phyloP scores from a whole-genome alignment of 2,888 invertebrate species.

The Hirudinaria manillensis region DNA sequence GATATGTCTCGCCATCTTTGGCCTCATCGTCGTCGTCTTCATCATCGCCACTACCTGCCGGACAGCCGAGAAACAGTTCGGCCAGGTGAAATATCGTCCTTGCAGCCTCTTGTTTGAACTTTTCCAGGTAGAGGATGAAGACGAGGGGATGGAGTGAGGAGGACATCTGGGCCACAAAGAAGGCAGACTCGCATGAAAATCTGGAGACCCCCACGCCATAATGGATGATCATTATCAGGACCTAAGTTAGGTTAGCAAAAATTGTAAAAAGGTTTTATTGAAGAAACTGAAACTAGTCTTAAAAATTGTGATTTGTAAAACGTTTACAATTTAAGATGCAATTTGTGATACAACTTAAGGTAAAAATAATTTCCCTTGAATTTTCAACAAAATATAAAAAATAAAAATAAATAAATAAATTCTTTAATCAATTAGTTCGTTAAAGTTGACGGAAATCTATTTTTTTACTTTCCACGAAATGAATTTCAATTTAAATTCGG shows the following conservation, averaged over 20 bases:
- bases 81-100: not conserved
- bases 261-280: too few species aligned
- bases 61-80: constrained; percentile 11
- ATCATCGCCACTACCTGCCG: constrained; percentile 14
- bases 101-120: constrained; percentile 6
- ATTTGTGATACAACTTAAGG: too few species aligned
- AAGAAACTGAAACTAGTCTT: too few species aligned
- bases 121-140: constrained; percentile 18
- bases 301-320: too few species aligned
- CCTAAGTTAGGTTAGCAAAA: not conserved
- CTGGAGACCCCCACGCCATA: not conserved
- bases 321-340: too few species aligned
- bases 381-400: too few species aligned
- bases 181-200: constrained; percentile 13
- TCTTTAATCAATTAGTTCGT: too few species aligned
- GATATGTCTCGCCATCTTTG: not conserved
- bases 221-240: constrained; percentile 3
- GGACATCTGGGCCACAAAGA: constrained; percentile 21
- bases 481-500: too few species aligned
- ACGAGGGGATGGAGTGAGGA: constrained; percentile 14
- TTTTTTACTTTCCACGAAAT: too few species aligned
- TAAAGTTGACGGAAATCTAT: too few species aligned
- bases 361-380: too few species aligned
- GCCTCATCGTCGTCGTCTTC: constrained; percentile 7
- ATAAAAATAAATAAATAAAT: too few species aligned